Conservation (phyloP, 92 coral and sea anemone species). For the Zoanthus sociatus region DNA sequence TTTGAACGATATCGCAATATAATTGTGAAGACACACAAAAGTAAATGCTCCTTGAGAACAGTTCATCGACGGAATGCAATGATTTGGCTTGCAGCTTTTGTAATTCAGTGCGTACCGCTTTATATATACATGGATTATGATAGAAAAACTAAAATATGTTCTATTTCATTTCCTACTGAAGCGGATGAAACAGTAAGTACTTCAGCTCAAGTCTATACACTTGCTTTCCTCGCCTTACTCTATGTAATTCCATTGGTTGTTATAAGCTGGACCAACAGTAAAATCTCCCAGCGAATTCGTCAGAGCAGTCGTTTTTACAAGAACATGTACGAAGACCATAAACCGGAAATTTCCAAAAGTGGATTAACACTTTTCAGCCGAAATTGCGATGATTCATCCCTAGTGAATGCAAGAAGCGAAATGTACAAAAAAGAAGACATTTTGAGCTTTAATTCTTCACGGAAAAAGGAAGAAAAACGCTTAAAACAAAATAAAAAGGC, state of each 20-base stretch:
- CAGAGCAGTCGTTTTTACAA: slow-evolving; percentile 23
- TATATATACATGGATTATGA: slow-evolving; percentile 24
- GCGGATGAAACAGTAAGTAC: neutral
- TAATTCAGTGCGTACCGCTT: slow-evolving; percentile 7
- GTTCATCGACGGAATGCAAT: slow-evolving; percentile 6
- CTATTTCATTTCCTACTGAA: neutral
- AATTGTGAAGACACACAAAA: neutral
- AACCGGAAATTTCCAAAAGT: neutral
- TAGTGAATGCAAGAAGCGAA: neutral
- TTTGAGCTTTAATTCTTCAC: neutral
- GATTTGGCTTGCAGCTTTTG: slow-evolving; percentile 16
- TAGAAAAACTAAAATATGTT: neutral
- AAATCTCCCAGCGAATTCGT: slow-evolving; percentile 30
- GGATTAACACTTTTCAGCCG: neutral
- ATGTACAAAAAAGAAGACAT: neutral
- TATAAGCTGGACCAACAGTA: slow-evolving; percentile 24
- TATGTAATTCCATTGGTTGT: slow-evolving; percentile 18
- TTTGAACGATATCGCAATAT: slow-evolving; percentile 33
- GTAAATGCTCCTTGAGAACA: slow-evolving; percentile 3
- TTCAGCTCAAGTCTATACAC: slow-evolving; percentile 24
- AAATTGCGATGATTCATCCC: neutral
- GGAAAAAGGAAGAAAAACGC: slow-evolving; percentile 8
- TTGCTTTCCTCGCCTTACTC: slow-evolving; percentile 13
- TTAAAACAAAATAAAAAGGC: slow-evolving; percentile 38
- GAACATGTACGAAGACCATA: neutral